phyloP scores from a whole-genome alignment of 2,113 vertebrate species.

The Tupaia tana region DNA sequence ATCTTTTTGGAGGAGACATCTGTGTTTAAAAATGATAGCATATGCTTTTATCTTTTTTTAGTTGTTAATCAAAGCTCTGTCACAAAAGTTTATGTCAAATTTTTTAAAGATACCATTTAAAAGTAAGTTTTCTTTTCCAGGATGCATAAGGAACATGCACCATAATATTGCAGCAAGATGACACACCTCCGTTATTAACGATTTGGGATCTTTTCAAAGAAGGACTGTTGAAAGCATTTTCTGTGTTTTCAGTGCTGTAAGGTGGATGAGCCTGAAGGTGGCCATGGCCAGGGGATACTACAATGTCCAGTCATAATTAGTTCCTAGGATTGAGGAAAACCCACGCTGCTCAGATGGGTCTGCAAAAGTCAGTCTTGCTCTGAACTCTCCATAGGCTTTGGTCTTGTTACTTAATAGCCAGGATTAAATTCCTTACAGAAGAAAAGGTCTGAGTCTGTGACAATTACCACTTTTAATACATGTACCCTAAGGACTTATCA shows the following conservation, averaged over 20 bases:
- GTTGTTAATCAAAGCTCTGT: slow-evolving; percentile 51
- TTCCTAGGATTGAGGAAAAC: background rate
- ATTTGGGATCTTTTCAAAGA: background rate
- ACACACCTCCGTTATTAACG: background rate
- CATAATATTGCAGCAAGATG: background rate
- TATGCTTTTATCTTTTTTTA: slow-evolving; percentile 59
- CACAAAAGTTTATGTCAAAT: slow-evolving; percentile 5
- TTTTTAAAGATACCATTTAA: slow-evolving; percentile 33
- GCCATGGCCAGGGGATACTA: background rate
- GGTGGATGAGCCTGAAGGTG: too few relatives aligned
- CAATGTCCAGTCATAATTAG: too few relatives aligned
- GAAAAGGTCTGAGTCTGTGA: background rate
- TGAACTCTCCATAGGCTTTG: background rate
- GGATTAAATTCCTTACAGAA: background rate
- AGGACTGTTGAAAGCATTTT: background rate
- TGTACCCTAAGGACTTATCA: background rate
- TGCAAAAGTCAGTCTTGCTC: background rate
- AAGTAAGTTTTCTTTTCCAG: background rate
- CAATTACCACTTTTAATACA: background rate
- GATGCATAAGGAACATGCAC: background rate
- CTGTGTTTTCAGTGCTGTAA: background rate
- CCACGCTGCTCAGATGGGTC: background rate
- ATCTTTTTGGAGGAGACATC: slow-evolving; percentile 28
- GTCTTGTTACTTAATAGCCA: background rate
- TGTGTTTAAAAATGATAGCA: slow-evolving; percentile 56